These are phyloP conservation scores for Odocoileus hemionus DNA, from an alignment of 2,113 vertebrate species.

Conservation along the genomic window DNA sequence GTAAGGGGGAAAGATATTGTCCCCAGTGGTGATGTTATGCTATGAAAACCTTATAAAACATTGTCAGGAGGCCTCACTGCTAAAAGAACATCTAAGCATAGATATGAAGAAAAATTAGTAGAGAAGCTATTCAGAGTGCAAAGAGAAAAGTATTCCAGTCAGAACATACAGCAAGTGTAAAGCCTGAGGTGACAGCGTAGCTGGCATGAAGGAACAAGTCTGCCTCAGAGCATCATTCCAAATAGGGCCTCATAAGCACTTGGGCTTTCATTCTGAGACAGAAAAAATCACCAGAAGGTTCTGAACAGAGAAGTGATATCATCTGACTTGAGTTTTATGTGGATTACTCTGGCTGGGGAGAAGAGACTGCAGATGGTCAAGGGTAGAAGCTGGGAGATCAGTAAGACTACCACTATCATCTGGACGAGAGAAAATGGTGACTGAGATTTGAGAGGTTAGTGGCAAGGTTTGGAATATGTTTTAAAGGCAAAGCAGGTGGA, in stretches of 20 bases:
- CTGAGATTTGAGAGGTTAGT: neutral
- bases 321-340: neutral
- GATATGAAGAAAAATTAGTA: slow-evolving; percentile 12
- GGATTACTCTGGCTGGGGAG: neutral
- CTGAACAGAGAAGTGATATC: neutral
- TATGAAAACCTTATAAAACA: slow-evolving; percentile 17
- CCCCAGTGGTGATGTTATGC: neutral
- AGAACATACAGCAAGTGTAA: neutral
- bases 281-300: neutral
- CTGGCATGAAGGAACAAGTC: neutral
- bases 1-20: neutral
- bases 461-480: neutral
- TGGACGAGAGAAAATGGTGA: neutral
- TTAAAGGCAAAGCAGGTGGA: neutral
- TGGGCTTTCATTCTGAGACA: neutral
- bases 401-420: neutral
- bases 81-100: slow-evolving; percentile 17
- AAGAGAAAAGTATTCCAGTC: neutral
- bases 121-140: slow-evolving; percentile 2
- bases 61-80: neutral
- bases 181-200: neutral
- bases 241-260: neutral
- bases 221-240: neutral
- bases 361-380: neutral
- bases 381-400: neutral